Conservation (phyloP, 2,797 vertebrate species). For the Tinamus major region DNA sequence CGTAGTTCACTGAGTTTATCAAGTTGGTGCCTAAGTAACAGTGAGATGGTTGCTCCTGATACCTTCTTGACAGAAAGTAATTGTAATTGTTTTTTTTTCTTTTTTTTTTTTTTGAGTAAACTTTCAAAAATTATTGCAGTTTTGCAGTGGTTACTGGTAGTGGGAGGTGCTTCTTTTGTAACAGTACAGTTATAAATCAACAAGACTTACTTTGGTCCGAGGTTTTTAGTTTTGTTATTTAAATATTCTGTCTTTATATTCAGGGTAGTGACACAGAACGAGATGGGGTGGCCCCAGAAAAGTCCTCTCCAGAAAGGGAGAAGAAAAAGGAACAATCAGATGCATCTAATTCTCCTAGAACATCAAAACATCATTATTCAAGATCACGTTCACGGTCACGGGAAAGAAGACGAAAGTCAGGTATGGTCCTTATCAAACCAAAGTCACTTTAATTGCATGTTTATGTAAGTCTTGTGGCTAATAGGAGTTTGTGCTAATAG, state of each 20-base stretch:
- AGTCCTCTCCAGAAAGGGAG: constrained; percentile 84
- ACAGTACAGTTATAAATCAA: not conserved
- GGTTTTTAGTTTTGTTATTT: not conserved
- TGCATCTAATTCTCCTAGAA: constrained; percentile 88
- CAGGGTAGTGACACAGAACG: constrained; percentile 91
- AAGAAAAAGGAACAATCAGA: constrained; percentile 89
- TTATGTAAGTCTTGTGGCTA: not conserved
- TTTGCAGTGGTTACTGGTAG: no score
- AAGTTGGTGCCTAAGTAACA: not conserved
- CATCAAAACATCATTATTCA: constrained; percentile 92
- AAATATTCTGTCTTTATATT: not conserved
- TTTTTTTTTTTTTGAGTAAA: not conserved
- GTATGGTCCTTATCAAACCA: constrained; percentile 52
- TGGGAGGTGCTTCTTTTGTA: no score
- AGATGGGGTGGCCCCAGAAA: constrained; percentile 82
- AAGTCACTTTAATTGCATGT: not conserved
- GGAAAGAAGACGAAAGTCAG: constrained; percentile 88
- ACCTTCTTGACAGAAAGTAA: not conserved
- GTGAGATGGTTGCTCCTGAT: not conserved
- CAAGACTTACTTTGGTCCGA: not conserved
- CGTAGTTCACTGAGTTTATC: not conserved
- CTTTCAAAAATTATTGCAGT: no score
- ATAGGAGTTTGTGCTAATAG: not conserved
- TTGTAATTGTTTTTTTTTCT: not conserved
- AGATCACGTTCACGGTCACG: constrained; percentile 92